A percentile compares a stretch with the other conserved stretches of the same genome.
phyloP scores from a whole-genome alignment of 2,113 vertebrate genomes.

The Cinclus cinclus region DNA sequence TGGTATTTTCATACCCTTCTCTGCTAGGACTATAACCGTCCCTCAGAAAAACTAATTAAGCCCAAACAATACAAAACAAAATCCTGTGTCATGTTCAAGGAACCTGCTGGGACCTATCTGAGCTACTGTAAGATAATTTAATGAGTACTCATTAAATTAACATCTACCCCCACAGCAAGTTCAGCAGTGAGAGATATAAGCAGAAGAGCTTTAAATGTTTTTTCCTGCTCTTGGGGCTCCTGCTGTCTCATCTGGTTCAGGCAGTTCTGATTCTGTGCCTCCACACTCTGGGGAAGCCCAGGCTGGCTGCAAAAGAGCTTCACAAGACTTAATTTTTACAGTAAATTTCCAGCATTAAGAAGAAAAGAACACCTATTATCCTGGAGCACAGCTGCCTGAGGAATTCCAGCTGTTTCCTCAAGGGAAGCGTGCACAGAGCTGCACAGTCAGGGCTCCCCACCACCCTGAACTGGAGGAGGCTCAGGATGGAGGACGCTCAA shows the following conservation, averaged over 20 bases:
- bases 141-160: slow-evolving; percentile 66
- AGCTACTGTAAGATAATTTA: slow-evolving; percentile 58
- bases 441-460: not conserved
- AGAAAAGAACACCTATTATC: not conserved
- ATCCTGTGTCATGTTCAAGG: slow-evolving; percentile 31
- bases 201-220: slow-evolving; percentile 55
- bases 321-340: not conserved
- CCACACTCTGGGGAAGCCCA: not conserved
- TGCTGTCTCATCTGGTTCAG: slow-evolving; percentile 4
- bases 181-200: not conserved
- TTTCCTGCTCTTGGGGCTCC: slow-evolving; percentile 39
- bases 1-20: not conserved
- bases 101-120: slow-evolving; percentile 54
- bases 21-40: not conserved
- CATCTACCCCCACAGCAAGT: slow-evolving; percentile 54
- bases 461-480: not conserved
- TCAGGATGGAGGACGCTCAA: not conserved
- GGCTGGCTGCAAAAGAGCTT: not conserved
- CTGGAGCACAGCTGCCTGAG: not conserved
- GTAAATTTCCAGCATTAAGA: not conserved
- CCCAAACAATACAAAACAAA: slow-evolving; percentile 43
- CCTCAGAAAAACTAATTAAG: slow-evolving; percentile 57
- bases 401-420: not conserved
- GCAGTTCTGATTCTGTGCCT: not conserved
- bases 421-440: not conserved